Conservation (phyloP, 1,140 invertebrate genomes). For the Leptinotarsa lineolata region DNA sequence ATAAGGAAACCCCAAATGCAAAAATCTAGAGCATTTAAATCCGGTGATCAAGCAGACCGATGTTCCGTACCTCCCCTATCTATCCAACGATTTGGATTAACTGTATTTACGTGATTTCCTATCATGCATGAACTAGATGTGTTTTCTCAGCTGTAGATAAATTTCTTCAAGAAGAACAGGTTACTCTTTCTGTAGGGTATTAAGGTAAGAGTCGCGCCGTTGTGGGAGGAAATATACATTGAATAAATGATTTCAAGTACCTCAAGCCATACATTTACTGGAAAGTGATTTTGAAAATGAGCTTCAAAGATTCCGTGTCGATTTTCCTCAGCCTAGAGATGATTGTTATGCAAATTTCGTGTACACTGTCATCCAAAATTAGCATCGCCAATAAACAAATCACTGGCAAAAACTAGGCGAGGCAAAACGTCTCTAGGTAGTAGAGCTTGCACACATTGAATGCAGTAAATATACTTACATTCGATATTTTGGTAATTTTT, state of each 20-base stretch:
- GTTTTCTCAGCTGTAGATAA: constrained; percentile 37
- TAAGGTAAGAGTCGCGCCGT: constrained; percentile 44
- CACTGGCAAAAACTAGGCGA: constrained; percentile 38
- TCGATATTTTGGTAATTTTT: too few species aligned
- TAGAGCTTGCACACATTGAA: too few species aligned
- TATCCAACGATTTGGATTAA: constrained; percentile 35
- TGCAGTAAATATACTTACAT: too few species aligned
- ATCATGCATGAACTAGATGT: constrained; percentile 42
- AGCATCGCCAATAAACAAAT: constrained; percentile 52
- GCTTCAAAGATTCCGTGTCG: constrained; percentile 49
- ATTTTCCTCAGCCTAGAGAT: constrained; percentile 54
- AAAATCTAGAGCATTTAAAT: constrained; percentile 42
- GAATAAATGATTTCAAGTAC: constrained; percentile 47
- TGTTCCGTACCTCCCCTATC: constrained; percentile 41
- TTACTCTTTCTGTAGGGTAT: constrained; percentile 46
- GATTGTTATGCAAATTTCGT: constrained; percentile 55
- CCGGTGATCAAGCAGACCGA: constrained; percentile 51
- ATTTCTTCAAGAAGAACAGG: constrained; percentile 40
- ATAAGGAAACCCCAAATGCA: constrained; percentile 47
- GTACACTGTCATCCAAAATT: constrained; percentile 49
- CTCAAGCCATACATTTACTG: constrained; percentile 47
- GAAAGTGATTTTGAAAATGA: constrained; percentile 52
- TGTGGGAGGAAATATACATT: constrained; percentile 51
- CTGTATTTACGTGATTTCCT: constrained; percentile 43
- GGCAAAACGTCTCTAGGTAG: constrained; percentile 9